A percentile compares a stretch with the other conserved stretches of the same genome.
These are phyloP conservation scores for Melipona quadrifasciata DNA, from an alignment of 1,140 invertebrate species.

Conservation along the genomic window DNA sequence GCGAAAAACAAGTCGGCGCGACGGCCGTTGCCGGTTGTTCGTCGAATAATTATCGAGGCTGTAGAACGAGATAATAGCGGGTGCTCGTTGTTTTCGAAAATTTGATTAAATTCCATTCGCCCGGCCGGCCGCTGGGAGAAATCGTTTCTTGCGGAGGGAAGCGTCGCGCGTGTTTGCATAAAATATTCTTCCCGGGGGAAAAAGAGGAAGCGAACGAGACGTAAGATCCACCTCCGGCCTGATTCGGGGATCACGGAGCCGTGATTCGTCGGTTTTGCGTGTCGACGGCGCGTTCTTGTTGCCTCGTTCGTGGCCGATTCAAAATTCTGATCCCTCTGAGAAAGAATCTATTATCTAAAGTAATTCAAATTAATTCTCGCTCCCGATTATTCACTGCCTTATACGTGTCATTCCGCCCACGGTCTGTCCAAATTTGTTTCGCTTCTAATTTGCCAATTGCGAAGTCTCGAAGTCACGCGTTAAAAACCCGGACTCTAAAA, in stretches of 20 bases:
- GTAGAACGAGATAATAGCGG: background rate
- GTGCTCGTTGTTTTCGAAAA: conserved; percentile 60
- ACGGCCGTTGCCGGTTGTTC: conserved; percentile 2
- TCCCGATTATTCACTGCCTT: background rate
- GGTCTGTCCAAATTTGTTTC: background rate
- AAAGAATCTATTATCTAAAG: background rate
- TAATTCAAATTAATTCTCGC: background rate
- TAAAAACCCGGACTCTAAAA: background rate
- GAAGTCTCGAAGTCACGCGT: no score
- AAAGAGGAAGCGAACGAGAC: conserved; percentile 54
- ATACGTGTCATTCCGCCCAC: no score
- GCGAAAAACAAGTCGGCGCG: background rate
- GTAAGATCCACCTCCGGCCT: conserved; percentile 45
- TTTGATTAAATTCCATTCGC: conserved; percentile 65
- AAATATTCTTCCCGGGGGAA: conserved; percentile 66
- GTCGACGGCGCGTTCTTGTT: conserved; percentile 42
- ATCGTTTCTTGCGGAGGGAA: conserved; percentile 55
- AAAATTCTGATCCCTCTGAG: background rate
- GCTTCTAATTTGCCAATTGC: background rate
- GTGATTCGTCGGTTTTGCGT: conserved; percentile 58
- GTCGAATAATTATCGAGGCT: conserved; percentile 50
- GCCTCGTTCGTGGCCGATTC: background rate
- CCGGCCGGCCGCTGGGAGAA: conserved; percentile 27
- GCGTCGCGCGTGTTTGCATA: conserved; percentile 64
- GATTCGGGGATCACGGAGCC: conserved; percentile 47